Conservation (phyloP, 1,140 invertebrate species). For the Drosophila ananassae region DNA sequence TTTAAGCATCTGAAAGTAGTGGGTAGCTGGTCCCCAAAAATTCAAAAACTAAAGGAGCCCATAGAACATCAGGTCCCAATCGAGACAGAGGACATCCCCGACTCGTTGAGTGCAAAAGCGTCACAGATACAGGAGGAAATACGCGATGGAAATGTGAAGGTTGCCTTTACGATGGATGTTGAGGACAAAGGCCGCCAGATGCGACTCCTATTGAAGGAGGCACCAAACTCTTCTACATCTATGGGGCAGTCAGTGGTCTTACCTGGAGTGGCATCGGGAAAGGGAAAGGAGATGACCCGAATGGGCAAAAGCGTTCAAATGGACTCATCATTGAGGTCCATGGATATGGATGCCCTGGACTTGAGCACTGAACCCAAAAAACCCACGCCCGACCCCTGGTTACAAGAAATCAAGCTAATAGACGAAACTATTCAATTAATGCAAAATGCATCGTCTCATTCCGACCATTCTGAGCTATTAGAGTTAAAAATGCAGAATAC, state of each 20-base stretch:
- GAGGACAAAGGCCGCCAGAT: conserved; percentile 14
- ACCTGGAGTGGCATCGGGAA: not conserved
- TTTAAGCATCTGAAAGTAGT: conserved; percentile 8
- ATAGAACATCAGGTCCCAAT: not conserved
- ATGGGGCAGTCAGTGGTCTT: not conserved
- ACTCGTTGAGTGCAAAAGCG: conserved; percentile 8
- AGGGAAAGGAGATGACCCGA: not conserved
- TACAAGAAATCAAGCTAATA: not conserved
- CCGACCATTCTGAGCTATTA: not conserved
- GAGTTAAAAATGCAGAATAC: not conserved
- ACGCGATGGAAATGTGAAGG: conserved; percentile 15
- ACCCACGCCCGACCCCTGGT: not conserved
- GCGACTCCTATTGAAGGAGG: conserved; percentile 13
- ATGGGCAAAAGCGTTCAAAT: not conserved
- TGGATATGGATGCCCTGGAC: conserved; percentile 5
- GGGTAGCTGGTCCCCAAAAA: conserved; percentile 19
- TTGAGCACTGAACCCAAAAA: not conserved
- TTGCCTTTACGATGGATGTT: conserved; percentile 33
- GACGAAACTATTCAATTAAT: not conserved
- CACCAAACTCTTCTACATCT: not conserved
- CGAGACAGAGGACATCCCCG: not conserved
- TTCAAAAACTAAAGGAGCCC: not conserved
- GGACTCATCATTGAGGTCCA: not conserved
- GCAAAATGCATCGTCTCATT: not conserved
- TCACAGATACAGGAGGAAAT: conserved; percentile 14